phyloP scores from a whole-genome alignment of 2,113 vertebrate genomes.

The Pachyramphus minor region DNA sequence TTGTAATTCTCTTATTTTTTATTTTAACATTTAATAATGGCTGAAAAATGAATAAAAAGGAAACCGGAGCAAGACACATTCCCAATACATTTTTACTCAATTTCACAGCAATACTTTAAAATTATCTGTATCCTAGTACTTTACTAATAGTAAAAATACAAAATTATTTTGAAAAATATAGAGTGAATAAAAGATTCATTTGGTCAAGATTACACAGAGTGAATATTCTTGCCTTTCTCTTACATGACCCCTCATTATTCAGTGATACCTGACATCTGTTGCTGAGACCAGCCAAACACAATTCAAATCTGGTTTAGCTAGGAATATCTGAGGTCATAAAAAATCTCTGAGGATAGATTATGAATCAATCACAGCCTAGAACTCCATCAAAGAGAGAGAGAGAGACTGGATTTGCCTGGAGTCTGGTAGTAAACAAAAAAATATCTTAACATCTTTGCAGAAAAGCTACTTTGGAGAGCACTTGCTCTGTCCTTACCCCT shows the following conservation, averaged over 20 bases:
- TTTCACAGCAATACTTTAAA: neutral
- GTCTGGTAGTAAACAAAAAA: neutral
- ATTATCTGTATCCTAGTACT: neutral
- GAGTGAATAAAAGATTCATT: neutral
- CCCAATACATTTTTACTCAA: neutral
- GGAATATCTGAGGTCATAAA: neutral
- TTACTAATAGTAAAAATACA: neutral
- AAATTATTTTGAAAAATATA: neutral
- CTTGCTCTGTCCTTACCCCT: neutral
- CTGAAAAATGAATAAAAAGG: neutral
- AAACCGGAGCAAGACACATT: neutral
- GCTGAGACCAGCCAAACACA: neutral
- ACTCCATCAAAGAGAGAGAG: neutral
- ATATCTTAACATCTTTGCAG: neutral
- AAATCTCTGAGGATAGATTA: neutral
- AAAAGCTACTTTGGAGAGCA: neutral
- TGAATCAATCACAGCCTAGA: neutral
- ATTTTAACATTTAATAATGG: conserved; percentile 3
- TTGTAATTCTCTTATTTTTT: neutral
- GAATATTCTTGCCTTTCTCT: neutral
- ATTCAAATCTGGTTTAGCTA: neutral
- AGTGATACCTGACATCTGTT: neutral
- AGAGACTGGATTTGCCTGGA: neutral
- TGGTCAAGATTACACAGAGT: neutral
- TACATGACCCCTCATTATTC: neutral